Evolutionary conservation across 2,888 invertebrate genomes (phyloP).

Genomic region (Ochropleura plecta): DNA sequence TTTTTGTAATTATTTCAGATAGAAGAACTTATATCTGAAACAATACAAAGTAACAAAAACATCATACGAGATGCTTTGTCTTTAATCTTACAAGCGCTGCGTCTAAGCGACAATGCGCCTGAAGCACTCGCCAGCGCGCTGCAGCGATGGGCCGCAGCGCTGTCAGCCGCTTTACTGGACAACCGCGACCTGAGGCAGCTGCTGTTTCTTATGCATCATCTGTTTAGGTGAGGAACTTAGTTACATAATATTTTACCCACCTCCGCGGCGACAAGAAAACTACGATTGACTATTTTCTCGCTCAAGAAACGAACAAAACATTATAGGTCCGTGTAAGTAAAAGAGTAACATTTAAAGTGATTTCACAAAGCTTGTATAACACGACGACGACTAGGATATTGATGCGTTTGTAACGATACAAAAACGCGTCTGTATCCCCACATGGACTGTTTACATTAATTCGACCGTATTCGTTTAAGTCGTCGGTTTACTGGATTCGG

Average conservation of each 20-base stretch:
- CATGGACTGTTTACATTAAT: no score
- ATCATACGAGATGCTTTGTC: slow-evolving; percentile 81
- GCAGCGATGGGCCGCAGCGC: slow-evolving; percentile 82
- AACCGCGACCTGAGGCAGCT: slow-evolving; percentile 78
- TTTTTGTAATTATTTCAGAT: slow-evolving; percentile 72
- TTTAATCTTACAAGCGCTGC: slow-evolving; percentile 78
- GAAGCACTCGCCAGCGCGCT: slow-evolving; percentile 75
- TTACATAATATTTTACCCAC: no score
- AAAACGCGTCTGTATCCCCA: no score
- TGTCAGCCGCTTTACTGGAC: slow-evolving; percentile 76
- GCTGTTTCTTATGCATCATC: slow-evolving; percentile 82
- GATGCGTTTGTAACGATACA: no score
- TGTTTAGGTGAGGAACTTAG: slow-evolving; percentile 74
- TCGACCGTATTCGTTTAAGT: no score
- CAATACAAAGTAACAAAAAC: slow-evolving; percentile 72
- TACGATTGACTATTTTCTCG: not conserved
- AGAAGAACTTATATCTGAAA: slow-evolving; percentile 82
- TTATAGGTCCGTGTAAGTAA: not conserved
- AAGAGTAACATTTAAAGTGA: not conserved
- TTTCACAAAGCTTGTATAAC: no score
- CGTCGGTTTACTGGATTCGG: no score
- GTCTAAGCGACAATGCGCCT: slow-evolving; percentile 77
- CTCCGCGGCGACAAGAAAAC: no score
- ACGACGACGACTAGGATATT: no score
- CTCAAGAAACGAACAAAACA: not conserved